Conservation (phyloP, 1,140 invertebrate genomes). For the Planococcus citri region DNA sequence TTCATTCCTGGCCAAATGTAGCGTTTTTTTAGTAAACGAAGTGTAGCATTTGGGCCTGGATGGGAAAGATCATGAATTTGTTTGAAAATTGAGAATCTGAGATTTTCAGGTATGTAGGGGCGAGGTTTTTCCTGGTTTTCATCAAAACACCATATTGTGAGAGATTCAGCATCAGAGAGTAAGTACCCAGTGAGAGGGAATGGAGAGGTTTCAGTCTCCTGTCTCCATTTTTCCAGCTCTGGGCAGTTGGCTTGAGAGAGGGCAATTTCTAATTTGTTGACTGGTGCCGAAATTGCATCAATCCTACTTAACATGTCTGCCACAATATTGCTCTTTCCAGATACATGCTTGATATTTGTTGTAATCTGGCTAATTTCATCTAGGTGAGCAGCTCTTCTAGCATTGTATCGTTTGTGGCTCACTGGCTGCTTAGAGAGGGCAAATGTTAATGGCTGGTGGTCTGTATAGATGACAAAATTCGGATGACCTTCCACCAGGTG, state of each 20-base stretch:
- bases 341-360: not conserved
- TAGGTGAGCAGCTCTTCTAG: conserved; percentile 30
- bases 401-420: conserved; percentile 29
- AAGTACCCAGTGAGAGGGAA: too few relatives aligned
- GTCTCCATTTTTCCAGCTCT: too few relatives aligned
- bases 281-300: not conserved
- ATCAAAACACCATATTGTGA: too few relatives aligned
- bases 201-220: too few relatives aligned
- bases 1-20: not conserved
- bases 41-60: not conserved
- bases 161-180: too few relatives aligned
- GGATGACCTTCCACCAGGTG: conserved; percentile 34
- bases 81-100: not conserved
- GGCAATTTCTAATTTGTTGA: not conserved
- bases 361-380: conserved; percentile 30
- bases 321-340: conserved; percentile 11
- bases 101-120: not conserved
- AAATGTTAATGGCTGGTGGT: conserved; percentile 33
- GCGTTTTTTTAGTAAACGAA: not conserved
- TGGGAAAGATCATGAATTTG: not conserved
- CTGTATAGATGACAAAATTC: conserved; percentile 32
- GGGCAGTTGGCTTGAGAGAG: too few relatives aligned
- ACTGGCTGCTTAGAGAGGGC: conserved; percentile 29
- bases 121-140: not conserved
- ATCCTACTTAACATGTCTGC: not conserved